Conservation (phyloP, 2,888 invertebrate species). For the Ophion obscuratus region DNA sequence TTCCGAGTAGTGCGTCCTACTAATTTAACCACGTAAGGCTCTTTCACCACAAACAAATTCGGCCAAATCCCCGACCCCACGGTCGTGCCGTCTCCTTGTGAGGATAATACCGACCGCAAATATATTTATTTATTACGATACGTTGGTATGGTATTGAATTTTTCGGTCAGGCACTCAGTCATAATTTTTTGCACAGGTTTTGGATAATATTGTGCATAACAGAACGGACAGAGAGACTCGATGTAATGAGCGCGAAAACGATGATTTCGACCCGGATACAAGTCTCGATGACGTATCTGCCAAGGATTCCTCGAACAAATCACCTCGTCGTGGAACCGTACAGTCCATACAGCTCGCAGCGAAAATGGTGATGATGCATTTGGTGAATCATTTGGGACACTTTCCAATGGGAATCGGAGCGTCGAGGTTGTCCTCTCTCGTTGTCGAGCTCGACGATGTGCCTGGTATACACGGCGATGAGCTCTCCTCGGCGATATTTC, state of each 20-base stretch:
- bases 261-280: constrained; percentile 90
- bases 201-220: constrained; percentile 81
- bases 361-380: constrained; percentile 91
- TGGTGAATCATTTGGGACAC: constrained; percentile 96
- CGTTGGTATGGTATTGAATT: no score
- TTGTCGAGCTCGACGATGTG: constrained; percentile 96
- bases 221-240: constrained; percentile 72
- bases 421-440: constrained; percentile 93
- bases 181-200: constrained; percentile 72
- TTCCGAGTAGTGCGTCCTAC: no score
- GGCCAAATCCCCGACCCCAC: no score
- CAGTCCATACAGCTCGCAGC: constrained; percentile 87
- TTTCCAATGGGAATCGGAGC: constrained; percentile 97
- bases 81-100: no score
- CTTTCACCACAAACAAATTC: no score
- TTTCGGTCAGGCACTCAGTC: no score
- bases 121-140: no score
- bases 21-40: no score
- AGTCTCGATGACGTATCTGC: constrained; percentile 87
- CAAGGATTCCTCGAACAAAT: constrained; percentile 81
- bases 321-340: constrained; percentile 77
- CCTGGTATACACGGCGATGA: constrained; percentile 90
- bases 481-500: constrained; percentile 91
- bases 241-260: constrained; percentile 81
- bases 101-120: no score